These are phyloP conservation scores for Lates calcarifer DNA, from an alignment of 2,113 vertebrate species.

Conservation along the genomic window DNA sequence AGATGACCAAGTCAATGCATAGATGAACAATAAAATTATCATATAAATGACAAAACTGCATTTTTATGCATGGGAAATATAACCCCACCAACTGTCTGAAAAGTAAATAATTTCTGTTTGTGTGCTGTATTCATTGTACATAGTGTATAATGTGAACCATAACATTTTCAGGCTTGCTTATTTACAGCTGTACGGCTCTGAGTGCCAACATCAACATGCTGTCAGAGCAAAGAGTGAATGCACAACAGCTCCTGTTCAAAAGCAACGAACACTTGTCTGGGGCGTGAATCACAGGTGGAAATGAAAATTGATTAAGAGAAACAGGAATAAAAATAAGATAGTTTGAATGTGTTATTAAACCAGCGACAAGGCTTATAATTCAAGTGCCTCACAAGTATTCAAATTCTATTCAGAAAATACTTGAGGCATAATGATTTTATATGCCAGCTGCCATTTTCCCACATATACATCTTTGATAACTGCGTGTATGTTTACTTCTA, in stretches of 20 bases:
- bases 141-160: neutral
- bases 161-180: neutral
- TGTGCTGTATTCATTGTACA: neutral
- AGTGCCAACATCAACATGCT: neutral
- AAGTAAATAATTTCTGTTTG: neutral
- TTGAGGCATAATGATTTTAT: neutral
- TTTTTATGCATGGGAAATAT: constrained; percentile 6
- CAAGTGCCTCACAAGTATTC: constrained; percentile 5
- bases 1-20: neutral
- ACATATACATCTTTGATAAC: neutral
- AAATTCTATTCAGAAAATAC: neutral
- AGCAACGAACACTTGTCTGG: constrained; percentile 2
- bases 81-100: neutral
- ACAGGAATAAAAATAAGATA: neutral
- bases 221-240: neutral
- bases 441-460: neutral
- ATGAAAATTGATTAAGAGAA: neutral
- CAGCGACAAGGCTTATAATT: neutral
- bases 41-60: constrained; percentile 24
- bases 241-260: neutral
- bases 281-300: constrained; percentile 3
- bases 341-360: neutral
- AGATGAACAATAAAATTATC: constrained; percentile 22
- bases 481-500: neutral
- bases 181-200: neutral